Evolutionary conservation across 2,113 vertebrate species (phyloP).

Genomic region (Oenanthe oenanthe): DNA sequence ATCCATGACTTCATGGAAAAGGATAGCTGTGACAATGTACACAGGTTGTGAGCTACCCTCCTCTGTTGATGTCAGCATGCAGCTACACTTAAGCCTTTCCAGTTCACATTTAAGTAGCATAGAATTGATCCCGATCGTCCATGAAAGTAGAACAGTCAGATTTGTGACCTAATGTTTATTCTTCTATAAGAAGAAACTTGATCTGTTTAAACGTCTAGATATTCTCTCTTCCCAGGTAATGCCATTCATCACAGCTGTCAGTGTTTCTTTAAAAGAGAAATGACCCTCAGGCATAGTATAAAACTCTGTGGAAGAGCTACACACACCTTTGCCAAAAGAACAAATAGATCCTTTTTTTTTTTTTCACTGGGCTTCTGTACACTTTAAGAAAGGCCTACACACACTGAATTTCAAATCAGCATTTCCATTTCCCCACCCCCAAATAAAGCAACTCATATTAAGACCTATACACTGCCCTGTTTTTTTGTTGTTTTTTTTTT

Average conservation of each 20-base stretch:
- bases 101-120: slow-evolving; percentile 36
- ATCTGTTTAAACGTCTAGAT: slow-evolving; percentile 79
- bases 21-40: slow-evolving; percentile 42
- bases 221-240: slow-evolving; percentile 72
- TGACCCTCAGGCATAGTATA: slow-evolving; percentile 68
- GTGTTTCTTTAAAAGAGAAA: slow-evolving; percentile 71
- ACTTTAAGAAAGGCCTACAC: slow-evolving; percentile 37
- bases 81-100: slow-evolving; percentile 43
- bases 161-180: slow-evolving; percentile 73
- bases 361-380: slow-evolving; percentile 49
- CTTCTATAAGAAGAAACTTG: slow-evolving; percentile 68
- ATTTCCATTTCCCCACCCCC: slow-evolving; percentile 41
- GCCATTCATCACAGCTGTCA: slow-evolving; percentile 78
- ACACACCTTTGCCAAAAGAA: slow-evolving; percentile 68
- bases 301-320: slow-evolving; percentile 62
- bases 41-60: slow-evolving; percentile 41
- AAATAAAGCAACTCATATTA: slow-evolving; percentile 37
- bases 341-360: slow-evolving; percentile 28
- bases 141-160: slow-evolving; percentile 53
- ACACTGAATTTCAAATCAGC: slow-evolving; percentile 57
- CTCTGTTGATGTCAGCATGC: slow-evolving; percentile 22
- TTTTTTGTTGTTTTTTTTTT: slow-evolving; percentile 47
- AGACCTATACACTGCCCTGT: slow-evolving; percentile 48
- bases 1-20: slow-evolving; percentile 60
- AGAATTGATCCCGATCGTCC: slow-evolving; percentile 63